Conservation (phyloP, 2,888 invertebrate genomes). For the Diogma glabrata region DNA sequence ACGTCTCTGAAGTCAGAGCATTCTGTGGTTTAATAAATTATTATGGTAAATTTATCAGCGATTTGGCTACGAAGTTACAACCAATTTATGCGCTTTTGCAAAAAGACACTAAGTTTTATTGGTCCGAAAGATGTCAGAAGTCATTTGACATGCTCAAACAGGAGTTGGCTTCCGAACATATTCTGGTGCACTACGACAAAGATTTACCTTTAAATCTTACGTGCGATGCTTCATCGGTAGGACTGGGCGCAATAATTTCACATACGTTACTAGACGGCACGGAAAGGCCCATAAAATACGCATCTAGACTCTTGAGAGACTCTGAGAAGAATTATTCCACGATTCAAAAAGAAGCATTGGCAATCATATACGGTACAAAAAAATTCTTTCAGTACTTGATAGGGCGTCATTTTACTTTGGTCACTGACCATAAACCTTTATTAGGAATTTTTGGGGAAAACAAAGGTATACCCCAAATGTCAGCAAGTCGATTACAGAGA, state of each 20-base stretch:
- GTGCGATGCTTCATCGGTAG: too few species aligned
- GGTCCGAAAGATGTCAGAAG: neutral
- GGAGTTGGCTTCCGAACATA: neutral
- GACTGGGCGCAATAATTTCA: neutral
- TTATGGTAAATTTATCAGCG: too few species aligned
- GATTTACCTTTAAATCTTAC: neutral
- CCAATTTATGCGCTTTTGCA: constrained; percentile 8
- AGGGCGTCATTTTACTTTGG: constrained; percentile 15
- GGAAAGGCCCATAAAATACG: constrained; percentile 14
- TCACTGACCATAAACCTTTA: constrained; percentile 16
- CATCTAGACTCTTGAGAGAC: constrained; percentile 16
- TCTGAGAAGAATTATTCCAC: constrained; percentile 18
- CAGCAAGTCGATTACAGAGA: neutral
- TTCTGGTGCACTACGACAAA: neutral
- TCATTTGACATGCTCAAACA: constrained; percentile 10
- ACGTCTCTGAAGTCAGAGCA: too few species aligned
- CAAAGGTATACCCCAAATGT: constrained; percentile 5
- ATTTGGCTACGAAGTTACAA: constrained; percentile 14
- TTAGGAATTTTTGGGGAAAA: constrained; percentile 17
- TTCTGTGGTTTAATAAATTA: too few species aligned
- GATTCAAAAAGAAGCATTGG: constrained; percentile 19
- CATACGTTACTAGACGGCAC: neutral
- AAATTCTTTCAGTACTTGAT: constrained; percentile 17
- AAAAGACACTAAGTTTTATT: neutral
- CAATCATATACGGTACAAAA: constrained; percentile 18